Percentiles rank a stretch among this genome's conserved stretches.
Evolutionary conservation across 35 echinoderm and acorn worm genomes (phyloP).

Genomic region (Heliocidaris erythrogramma): DNA sequence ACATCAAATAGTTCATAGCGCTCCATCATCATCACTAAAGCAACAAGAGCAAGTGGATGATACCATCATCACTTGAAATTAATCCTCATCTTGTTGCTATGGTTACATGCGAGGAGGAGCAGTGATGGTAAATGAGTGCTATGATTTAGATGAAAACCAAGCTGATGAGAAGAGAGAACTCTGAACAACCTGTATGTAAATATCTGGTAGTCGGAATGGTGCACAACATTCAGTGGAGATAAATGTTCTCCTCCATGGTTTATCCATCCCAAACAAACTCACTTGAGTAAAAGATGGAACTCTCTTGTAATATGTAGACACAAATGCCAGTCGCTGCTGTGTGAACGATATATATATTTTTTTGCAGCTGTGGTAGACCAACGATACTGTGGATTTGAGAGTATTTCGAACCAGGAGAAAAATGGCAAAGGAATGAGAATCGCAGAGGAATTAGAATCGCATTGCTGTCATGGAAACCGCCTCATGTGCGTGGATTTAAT

Average conservation of each 20-base stretch:
- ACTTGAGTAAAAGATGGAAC: not conserved
- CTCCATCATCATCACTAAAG: not conserved
- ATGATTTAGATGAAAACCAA: not conserved
- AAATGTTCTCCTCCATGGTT: not conserved
- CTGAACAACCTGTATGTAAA: not conserved
- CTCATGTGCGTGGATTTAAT: not conserved
- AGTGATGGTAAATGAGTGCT: not conserved
- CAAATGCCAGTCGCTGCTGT: not conserved
- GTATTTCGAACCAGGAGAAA: not conserved
- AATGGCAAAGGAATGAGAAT: not conserved
- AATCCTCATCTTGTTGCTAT: not conserved
- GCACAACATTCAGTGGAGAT: not conserved
- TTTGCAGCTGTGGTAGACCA: not conserved
- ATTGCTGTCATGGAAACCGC: not conserved
- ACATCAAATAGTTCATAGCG: not conserved
- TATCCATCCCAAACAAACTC: not conserved
- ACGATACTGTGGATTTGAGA: not conserved
- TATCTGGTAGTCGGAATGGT: not conserved
- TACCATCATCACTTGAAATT: not conserved
- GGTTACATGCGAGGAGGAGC: not conserved
- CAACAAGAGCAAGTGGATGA: not conserved
- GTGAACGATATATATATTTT: not conserved
- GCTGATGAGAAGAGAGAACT: not conserved
- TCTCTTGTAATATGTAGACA: not conserved
- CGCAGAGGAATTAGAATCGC: not conserved